Evolutionary conservation across 2,113 vertebrate genomes (phyloP).

Genomic region (Melanostigma gelatinosum): DNA sequence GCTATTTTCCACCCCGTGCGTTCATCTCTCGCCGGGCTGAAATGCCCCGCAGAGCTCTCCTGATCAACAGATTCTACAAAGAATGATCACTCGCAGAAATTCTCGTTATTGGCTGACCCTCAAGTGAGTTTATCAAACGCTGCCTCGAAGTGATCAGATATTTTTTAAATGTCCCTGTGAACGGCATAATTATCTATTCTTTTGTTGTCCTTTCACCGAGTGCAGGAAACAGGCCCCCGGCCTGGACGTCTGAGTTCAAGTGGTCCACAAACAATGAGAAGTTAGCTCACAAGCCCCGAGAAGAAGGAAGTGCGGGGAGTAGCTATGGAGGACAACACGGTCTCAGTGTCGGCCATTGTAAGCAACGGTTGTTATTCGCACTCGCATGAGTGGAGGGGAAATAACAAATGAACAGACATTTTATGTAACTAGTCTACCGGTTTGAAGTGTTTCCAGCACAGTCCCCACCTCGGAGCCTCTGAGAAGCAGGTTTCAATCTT

Average conservation of each 20-base stretch:
- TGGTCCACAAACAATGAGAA: slow-evolving; percentile 70
- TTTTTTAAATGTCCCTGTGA: slow-evolving; percentile 42
- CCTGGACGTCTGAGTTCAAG: slow-evolving; percentile 52
- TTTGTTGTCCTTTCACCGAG: slow-evolving; percentile 50
- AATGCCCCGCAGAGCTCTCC: slow-evolving; percentile 42
- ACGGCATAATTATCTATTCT: slow-evolving; percentile 58
- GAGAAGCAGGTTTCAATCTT: not conserved
- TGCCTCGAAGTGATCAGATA: slow-evolving; percentile 41
- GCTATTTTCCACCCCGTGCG: slow-evolving; percentile 50
- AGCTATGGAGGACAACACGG: slow-evolving; percentile 57
- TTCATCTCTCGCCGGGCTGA: slow-evolving; percentile 39
- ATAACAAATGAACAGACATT: slow-evolving; percentile 62
- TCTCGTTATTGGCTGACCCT: slow-evolving; percentile 58
- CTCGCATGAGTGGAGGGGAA: slow-evolving; percentile 59
- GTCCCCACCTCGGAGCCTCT: not conserved
- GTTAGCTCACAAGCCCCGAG: slow-evolving; percentile 57
- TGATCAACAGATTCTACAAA: slow-evolving; percentile 61
- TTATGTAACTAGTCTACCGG: slow-evolving; percentile 40
- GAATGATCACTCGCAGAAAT: slow-evolving; percentile 52
- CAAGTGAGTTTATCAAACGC: slow-evolving; percentile 39
- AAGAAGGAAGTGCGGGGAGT: slow-evolving; percentile 70
- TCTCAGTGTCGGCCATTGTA: slow-evolving; percentile 65
- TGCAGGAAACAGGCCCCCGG: slow-evolving; percentile 62
- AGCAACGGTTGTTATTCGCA: slow-evolving; percentile 66
- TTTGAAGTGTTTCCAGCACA: slow-evolving; percentile 54